These are phyloP conservation scores for Callopanchax toddi DNA, from an alignment of 2,113 vertebrate genomes.

Conservation along the genomic window DNA sequence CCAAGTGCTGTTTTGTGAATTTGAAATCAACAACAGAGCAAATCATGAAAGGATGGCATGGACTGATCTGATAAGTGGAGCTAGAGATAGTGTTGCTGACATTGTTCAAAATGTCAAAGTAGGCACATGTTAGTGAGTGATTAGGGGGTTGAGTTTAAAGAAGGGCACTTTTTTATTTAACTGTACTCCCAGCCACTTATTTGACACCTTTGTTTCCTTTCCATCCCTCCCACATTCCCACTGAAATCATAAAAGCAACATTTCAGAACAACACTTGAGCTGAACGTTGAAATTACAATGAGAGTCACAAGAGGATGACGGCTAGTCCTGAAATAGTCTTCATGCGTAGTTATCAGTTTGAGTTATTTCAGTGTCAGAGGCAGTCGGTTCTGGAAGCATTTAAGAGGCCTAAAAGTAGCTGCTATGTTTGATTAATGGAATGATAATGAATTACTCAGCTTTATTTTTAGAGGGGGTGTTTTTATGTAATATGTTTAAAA, in stretches of 20 bases:
- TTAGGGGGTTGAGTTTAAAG: conserved; percentile 12
- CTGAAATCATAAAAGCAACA: conserved; percentile 20
- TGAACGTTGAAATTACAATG: conserved; percentile 29
- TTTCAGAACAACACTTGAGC: conserved; percentile 29
- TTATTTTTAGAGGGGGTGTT: conserved; percentile 1
- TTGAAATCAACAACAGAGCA: conserved; percentile 26
- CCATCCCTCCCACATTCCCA: conserved; percentile 8
- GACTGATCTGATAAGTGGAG: neutral
- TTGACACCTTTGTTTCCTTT: conserved; percentile 17
- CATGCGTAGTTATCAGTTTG: neutral
- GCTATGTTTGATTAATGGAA: neutral
- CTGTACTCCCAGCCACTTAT: conserved; percentile 12
- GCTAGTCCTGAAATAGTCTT: conserved; percentile 36
- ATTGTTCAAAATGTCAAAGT: conserved; percentile 6
- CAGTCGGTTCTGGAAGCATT: neutral
- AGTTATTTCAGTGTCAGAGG: conserved; percentile 17
- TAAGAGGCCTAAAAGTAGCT: conserved; percentile 14
- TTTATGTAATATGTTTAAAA: neutral
- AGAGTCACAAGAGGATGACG: conserved; percentile 34
- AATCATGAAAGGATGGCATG: conserved; percentile 9
- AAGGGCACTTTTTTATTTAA: conserved; percentile 8
- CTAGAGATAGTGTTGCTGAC: conserved; percentile 14
- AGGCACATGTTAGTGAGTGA: neutral
- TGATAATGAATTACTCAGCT: neutral
- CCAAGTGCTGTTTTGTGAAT: conserved; percentile 58